Evolutionary conservation across 2,797 vertebrate species (phyloP).

Genomic region (Pogoniulus pusillus): DNA sequence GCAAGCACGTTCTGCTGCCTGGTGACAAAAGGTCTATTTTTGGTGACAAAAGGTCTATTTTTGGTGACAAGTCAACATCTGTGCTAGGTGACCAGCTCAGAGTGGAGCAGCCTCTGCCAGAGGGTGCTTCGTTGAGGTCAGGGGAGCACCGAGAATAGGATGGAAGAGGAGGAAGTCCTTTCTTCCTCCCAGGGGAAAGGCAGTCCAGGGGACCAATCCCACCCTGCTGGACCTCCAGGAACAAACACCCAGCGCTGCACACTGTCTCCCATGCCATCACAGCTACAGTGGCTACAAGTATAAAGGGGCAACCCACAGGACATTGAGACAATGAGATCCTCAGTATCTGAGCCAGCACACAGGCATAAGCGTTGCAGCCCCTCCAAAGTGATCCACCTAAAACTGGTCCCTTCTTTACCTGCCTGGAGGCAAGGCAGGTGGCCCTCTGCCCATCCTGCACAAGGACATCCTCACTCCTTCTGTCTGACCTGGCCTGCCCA

Average conservation of each 20-base stretch:
- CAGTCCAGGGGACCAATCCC: background rate
- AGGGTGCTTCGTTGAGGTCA: background rate
- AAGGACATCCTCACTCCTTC: background rate
- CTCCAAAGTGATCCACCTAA: background rate
- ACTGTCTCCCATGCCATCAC: background rate
- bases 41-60: slow-evolving; percentile 31
- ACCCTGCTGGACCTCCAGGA: background rate
- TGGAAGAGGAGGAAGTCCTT: background rate
- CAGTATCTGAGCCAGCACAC: background rate
- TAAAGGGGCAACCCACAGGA: background rate
- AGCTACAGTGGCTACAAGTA: background rate
- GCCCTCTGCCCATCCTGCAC: background rate
- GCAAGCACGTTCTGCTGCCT: background rate
- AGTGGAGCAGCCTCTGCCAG: background rate
- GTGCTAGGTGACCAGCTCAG: background rate
- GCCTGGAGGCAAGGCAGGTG: background rate
- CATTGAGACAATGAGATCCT: fast-evolving
- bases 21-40: slow-evolving; percentile 42
- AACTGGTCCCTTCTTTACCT: background rate
- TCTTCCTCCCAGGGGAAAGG: background rate
- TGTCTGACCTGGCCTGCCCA: background rate
- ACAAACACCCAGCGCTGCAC: background rate
- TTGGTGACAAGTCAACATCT: slow-evolving; percentile 14
- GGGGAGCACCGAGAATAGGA: background rate
- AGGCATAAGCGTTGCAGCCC: background rate